These are phyloP conservation scores for Acanthosepion esculentum DNA, from an alignment of 2,888 invertebrate species.

Conservation along the genomic window DNA sequence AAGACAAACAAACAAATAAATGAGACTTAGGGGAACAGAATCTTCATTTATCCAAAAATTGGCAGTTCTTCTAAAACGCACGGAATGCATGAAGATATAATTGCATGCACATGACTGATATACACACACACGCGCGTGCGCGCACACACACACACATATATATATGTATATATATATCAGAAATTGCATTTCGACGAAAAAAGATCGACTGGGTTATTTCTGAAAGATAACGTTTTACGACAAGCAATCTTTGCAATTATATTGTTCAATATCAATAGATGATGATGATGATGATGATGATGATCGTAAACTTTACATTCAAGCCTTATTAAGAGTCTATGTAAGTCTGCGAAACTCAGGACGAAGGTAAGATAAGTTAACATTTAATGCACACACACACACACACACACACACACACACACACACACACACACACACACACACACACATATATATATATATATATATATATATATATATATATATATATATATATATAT, in stretches of 20 bases:
- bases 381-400: not conserved
- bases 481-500: not conserved
- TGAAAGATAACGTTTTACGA: too few species aligned
- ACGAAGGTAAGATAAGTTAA: too few species aligned
- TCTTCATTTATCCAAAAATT: not conserved
- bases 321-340: not conserved
- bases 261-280: too few species aligned
- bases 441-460: not conserved
- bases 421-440: not conserved
- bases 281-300: not conserved
- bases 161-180: not conserved
- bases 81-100: not conserved
- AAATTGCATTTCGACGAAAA: too few species aligned
- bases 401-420: not conserved
- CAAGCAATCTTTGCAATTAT: too few species aligned
- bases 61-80: not conserved
- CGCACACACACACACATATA: not conserved
- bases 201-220: too few species aligned
- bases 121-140: rapidly evolving
- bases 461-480: not conserved
- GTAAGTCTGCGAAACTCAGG: too few species aligned
- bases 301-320: too few species aligned
- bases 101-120: not conserved
- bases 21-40: not conserved
- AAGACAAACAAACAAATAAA: not conserved